Conservation (phyloP, 2,888 invertebrate species). For the Troides oblongomaculatus region DNA sequence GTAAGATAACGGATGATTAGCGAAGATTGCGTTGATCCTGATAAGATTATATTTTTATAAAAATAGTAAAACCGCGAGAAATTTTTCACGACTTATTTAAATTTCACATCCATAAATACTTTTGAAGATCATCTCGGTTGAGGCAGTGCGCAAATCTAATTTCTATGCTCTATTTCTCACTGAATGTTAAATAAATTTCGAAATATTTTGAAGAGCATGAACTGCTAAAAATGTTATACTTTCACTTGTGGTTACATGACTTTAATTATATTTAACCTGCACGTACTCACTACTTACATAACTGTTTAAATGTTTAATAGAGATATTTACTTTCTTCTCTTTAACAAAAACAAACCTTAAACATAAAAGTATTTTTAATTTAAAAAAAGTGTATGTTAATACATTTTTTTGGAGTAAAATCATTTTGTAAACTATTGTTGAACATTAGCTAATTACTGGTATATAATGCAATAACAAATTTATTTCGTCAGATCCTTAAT, state of each 20-base stretch:
- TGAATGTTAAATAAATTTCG: conserved; percentile 50
- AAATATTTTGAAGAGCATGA: conserved; percentile 49
- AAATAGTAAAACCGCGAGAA: background rate
- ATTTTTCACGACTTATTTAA: background rate
- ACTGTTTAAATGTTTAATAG: background rate
- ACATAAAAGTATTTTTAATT: no score
- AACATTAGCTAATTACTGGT: background rate
- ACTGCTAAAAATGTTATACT: background rate
- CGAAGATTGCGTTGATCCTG: conserved; percentile 68
- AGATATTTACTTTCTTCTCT: no score
- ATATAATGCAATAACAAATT: background rate
- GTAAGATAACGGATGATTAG: conserved; percentile 74
- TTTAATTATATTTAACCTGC: background rate
- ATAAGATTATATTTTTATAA: conserved; percentile 52
- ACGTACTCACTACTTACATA: background rate
- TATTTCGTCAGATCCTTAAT: background rate
- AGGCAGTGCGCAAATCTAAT: conserved; percentile 35
- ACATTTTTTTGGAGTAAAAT: no score
- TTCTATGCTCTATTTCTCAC: conserved; percentile 60
- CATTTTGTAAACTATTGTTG: background rate
- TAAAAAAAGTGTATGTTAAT: no score
- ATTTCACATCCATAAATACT: background rate
- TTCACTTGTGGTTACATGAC: background rate
- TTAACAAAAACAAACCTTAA: no score
- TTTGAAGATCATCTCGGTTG: conserved; percentile 6